phyloP scores from a whole-genome alignment of 2,113 vertebrate genomes.

The Clarias batrachus region DNA sequence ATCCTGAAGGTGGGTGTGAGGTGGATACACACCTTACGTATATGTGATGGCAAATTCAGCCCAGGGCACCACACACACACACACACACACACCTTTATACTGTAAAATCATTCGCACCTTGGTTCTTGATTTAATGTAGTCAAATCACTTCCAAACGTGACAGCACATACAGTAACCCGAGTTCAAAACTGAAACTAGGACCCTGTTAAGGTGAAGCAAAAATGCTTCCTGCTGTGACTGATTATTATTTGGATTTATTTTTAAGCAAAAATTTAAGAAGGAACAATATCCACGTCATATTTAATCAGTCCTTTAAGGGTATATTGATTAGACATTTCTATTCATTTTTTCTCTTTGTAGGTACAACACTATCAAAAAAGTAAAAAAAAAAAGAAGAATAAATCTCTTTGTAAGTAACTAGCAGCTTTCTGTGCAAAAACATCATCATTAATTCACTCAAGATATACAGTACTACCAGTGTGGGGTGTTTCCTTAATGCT shows the following conservation, averaged over 20 bases:
- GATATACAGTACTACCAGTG: not conserved
- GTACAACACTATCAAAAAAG: not conserved
- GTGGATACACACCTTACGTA: not conserved
- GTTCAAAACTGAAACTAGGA: not conserved
- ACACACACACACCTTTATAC: not conserved
- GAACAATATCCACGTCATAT: not conserved
- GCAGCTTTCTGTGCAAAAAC: not conserved
- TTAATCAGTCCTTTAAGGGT: not conserved
- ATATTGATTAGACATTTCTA: not conserved
- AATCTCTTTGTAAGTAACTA: not conserved
- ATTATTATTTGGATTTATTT: not conserved
- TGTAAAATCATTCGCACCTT: not conserved
- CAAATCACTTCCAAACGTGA: not conserved
- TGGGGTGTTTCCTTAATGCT: conserved; percentile 46
- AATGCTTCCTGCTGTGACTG: not conserved
- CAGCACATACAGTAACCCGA: not conserved
- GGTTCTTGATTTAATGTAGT: not conserved
- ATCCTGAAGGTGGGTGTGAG: not conserved
- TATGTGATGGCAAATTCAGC: not conserved
- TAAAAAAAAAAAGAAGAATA: not conserved
- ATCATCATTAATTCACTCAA: not conserved
- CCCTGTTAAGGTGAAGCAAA: not conserved
- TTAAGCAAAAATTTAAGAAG: not conserved
- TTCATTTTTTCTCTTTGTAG: not conserved
- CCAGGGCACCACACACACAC: not conserved